Percentiles rank a stretch among this genome's conserved stretches.
phyloP scores from a whole-genome alignment of 1,140 invertebrate species.

The Cyphomyrmex costatus region DNA sequence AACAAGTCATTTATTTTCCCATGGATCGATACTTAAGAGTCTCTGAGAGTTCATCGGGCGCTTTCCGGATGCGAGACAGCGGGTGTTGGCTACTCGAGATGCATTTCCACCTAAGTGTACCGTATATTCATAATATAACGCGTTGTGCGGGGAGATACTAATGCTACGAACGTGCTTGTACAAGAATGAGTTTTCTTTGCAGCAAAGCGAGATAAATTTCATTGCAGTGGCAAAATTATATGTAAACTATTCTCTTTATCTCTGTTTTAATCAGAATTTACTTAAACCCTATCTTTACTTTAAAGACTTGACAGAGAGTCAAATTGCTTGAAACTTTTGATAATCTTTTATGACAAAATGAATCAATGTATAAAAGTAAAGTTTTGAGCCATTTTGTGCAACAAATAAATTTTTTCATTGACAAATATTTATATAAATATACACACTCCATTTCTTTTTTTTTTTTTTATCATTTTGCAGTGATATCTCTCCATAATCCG shows the following conservation, averaged over 20 bases:
- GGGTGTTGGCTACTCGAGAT: not conserved
- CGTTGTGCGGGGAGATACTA: not conserved
- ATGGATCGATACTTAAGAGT: constrained; percentile 39
- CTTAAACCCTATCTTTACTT: not conserved
- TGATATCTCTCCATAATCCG: no score
- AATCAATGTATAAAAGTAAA: no score
- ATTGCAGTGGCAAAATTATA: not conserved
- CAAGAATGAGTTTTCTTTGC: not conserved
- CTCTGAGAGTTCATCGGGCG: constrained; percentile 30
- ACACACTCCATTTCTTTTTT: no score
- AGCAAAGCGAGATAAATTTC: not conserved
- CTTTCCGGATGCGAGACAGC: constrained; percentile 25
- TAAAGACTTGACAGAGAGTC: no score
- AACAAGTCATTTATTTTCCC: constrained; percentile 55
- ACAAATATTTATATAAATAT: no score
- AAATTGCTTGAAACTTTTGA: no score
- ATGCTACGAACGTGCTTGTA: constrained; percentile 15
- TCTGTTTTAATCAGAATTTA: not conserved
- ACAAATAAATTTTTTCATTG: no score
- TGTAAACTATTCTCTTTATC: not conserved
- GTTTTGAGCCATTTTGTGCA: no score
- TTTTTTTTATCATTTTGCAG: no score
- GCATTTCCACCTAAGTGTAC: constrained; percentile 44
- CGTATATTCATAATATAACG: constrained; percentile 42
- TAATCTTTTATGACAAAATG: no score